Evolutionary conservation across 2,888 invertebrate species (phyloP), one percentile per base, ranked within the genome.

Genomic region (Coecobrya sp.): DNA sequence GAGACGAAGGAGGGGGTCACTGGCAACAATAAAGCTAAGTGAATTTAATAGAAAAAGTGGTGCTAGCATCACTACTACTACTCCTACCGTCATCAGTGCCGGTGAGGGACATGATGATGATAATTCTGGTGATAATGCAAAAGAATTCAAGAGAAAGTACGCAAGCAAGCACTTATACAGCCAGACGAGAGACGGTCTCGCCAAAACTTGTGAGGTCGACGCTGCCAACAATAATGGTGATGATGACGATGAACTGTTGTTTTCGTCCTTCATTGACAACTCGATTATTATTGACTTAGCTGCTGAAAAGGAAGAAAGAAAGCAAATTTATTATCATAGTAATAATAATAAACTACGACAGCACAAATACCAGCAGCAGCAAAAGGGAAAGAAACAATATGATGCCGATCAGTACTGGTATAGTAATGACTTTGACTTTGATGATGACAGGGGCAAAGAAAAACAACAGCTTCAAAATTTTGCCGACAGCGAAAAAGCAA

Each of bases 381-480:
- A 45, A 8, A n/a, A 30, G 42, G 30, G 25, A 19, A 3, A 27
- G 73, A 30, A 89, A 36, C 19, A 84, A 70, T 84, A 84, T 70
- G 70, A 85, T 65, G 91, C 52, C 45, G 81, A 79, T 45, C 22
- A 73, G 5, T 36, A 19, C 30, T 45, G 22, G 42, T 22, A 86
- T 84, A 25, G 30, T 45, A 84, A 84, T 49, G 36, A 22, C 84
- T 62, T 59, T 70, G 89, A n/a, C 73, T 30, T 76, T 52, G 79
- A 90, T 89, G 89, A 82, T 88, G 88, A 84, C 85, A 90, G 59
- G 30, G 76, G 84, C 22, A 65, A 79, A 86, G 65, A 85, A 30
- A 84, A 59, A 62, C 90, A 85, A 76, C 22, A 65, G 62, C 36
- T 59, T 84, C 36, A 42, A 59, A 65, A 81, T 42, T 88, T 88